These are phyloP conservation scores for Ceryle rudis DNA, from an alignment of 2,797 vertebrate species.

Conservation along the genomic window DNA sequence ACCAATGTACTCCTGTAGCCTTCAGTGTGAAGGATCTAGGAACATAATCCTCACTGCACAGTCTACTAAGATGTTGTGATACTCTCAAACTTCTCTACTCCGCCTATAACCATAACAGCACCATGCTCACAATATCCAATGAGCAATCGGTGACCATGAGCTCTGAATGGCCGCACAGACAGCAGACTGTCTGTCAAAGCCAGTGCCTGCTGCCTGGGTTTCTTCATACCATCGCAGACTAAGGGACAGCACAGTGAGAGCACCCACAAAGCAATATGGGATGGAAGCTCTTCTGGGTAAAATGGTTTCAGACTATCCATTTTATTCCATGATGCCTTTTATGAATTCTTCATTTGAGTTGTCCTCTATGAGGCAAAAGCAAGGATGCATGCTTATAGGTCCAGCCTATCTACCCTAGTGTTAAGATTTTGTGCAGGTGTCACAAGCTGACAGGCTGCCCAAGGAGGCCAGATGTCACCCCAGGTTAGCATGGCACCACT, in stretches of 20 bases:
- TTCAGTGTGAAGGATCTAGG: neutral
- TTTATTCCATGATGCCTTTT: neutral
- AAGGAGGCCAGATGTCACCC: neutral
- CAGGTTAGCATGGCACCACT: neutral
- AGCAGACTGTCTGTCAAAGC: neutral
- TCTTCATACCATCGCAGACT: neutral
- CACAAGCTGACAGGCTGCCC: neutral
- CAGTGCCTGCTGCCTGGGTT: rapidly evolving
- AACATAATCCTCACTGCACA: neutral
- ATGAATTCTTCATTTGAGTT: neutral
- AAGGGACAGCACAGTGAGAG: neutral
- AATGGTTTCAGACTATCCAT: neutral
- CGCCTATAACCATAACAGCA: neutral
- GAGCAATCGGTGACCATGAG: neutral
- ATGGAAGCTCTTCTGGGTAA: neutral
- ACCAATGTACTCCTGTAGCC: neutral
- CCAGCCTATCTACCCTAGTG: neutral
- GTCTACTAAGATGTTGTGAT: neutral
- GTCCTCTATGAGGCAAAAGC: neutral
- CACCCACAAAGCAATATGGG: rapidly evolving
- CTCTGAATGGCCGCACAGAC: rapidly evolving
- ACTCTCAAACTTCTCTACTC: neutral
- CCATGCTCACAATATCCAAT: neutral
- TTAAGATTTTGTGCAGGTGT: neutral
- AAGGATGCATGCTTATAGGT: neutral